Evolutionary conservation across 2,797 vertebrate genomes (phyloP), one percentile per base, ranked within the genome.

Genomic region (Sebastes hubbsi): DNA sequence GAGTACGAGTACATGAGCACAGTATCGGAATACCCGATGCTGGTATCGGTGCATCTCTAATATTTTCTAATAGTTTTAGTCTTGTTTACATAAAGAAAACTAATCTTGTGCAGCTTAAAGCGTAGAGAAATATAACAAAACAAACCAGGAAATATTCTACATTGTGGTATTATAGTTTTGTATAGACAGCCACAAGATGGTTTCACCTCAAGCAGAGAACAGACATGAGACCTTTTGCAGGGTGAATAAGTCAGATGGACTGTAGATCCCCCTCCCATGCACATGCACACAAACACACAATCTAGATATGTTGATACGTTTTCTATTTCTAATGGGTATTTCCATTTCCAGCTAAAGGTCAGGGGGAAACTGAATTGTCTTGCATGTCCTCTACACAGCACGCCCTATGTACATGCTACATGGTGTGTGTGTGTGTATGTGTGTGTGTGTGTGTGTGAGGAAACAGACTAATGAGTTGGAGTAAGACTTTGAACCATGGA

Each of bases 301-400:
- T 67, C 52, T 66, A 54, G 7, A 66, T 60, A 85, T 56, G 61
- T 63, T 76, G 68, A 61, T 74, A 32, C 24, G 25, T 24, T 34
- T 36, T 36, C 32, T 52, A 29, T 75, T 46, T 80, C 69, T 54
- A 59, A 38, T 25, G 11, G 18, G n/a, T 52, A 65, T 74, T 80
- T 78, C 49, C 36, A 62, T 66, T 70, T 70, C 16, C 58, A 73
- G 58, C 16, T 79, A 82, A 92, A 92, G 83, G 89, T 92, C 89
- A 83, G 46, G 7, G 4, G 13, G 46, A 69, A 81, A 59, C 22
- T 52, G 62, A 55, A 56, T 79, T 30, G 36, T 61, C 7, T 55
- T 0, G 4, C 3, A 6, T 66, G 68, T 81, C 74, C 13, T 5
- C 29, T n/a, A 1, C 32, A 58, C 46, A 16, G 20, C 29, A 18